These are phyloP conservation scores for Acanthaster planci DNA, from an alignment of 35 echinoderm and acorn worm genomes.

Conservation along the genomic window DNA sequence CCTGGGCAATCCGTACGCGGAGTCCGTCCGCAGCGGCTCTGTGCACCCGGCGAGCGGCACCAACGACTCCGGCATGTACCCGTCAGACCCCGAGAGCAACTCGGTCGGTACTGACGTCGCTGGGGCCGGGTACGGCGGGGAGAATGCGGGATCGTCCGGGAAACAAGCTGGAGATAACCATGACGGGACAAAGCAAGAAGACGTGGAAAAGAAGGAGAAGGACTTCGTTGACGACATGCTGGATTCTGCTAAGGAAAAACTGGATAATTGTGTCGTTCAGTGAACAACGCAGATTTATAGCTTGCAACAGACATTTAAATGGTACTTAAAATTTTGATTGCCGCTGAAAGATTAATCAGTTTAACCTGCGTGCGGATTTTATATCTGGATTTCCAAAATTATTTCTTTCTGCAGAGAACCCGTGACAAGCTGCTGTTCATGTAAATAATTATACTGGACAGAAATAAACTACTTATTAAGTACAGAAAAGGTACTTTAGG, in stretches of 20 bases:
- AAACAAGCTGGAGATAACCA: background rate
- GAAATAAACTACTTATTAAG: too few relatives aligned
- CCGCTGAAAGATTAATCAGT: too few relatives aligned
- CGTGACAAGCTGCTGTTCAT: too few relatives aligned
- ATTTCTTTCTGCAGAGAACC: too few relatives aligned
- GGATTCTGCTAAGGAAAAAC: conserved; percentile 20
- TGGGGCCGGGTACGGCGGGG: background rate
- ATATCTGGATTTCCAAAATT: too few relatives aligned
- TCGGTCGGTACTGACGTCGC: background rate
- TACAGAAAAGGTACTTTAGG: too few relatives aligned
- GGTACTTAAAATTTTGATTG: too few relatives aligned
- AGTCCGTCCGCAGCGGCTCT: background rate
- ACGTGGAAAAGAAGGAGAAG: background rate
- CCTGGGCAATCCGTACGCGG: background rate
- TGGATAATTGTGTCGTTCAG: conserved; percentile 6
- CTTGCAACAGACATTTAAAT: too few relatives aligned
- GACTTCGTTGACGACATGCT: conserved; percentile 8
- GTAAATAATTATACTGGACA: too few relatives aligned
- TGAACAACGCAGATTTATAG: background rate
- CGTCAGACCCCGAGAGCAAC: background rate
- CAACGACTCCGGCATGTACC: conserved; percentile 16
- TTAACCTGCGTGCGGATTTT: too few relatives aligned
- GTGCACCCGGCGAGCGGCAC: background rate
- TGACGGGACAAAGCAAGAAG: background rate
- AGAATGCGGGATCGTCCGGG: background rate